Conservation (phyloP, 2,888 invertebrate species). For the Willowsia nigromaculata region DNA sequence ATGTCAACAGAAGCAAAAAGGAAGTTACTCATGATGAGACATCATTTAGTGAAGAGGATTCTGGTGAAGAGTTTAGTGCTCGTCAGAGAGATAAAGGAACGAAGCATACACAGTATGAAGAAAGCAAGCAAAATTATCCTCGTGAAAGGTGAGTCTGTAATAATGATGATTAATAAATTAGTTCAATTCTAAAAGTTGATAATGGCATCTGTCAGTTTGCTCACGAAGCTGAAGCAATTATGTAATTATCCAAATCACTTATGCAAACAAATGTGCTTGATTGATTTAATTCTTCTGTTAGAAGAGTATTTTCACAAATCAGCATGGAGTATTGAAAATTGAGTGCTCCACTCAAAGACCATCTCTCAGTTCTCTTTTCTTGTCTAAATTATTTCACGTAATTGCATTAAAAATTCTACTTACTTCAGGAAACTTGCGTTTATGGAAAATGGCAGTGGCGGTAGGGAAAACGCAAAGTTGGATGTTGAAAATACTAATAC, state of each 20-base stretch:
- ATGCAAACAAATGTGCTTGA: not conserved
- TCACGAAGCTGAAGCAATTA: not conserved
- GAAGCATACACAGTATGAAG: not conserved
- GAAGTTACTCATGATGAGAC: conserved; percentile 36
- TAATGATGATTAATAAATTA: not conserved
- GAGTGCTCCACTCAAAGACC: no score
- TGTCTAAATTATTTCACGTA: not conserved
- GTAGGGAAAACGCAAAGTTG: not conserved
- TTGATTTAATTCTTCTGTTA: not conserved
- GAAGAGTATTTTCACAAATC: not conserved
- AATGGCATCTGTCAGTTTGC: not conserved
- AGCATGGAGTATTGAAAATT: not conserved
- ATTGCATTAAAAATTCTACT: not conserved
- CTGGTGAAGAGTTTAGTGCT: conserved; percentile 13
- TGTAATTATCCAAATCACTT: conserved; percentile 4
- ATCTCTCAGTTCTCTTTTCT: not conserved
- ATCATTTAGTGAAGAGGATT: conserved; percentile 32
- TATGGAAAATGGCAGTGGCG: not conserved
- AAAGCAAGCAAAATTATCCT: not conserved
- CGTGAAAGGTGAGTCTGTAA: conserved; percentile 36
- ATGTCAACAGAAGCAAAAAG: conserved; percentile 28
- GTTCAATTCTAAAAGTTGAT: not conserved
- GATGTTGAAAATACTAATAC: not conserved
- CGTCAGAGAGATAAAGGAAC: not conserved
- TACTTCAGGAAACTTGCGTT: conserved; percentile 25